Base-by-base conservation (phyloP, 2,888 invertebrate genomes). In the Spialia ferax region DNA sequence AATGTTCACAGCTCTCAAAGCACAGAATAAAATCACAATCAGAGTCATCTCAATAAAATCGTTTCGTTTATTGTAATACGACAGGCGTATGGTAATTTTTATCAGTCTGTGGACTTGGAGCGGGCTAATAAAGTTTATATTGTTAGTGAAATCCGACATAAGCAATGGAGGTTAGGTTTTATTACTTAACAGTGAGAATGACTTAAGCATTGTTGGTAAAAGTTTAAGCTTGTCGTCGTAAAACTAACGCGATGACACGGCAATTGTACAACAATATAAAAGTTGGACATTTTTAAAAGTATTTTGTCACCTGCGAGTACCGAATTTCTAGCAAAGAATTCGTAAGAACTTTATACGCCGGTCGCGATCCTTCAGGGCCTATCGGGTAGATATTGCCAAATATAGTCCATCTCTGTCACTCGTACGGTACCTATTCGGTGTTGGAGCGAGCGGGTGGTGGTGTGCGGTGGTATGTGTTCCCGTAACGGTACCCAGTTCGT, bases 401-500 rank as follows among this genome's bases (percentile, higher is more conserved):
- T 73, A 75, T 76, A 63, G 69, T 54, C 77, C 74, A 71, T 89
- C 91, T 79, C 84, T 68, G 65, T 91, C 81, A 66, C 70, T 68
- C 86, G 22, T 59, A 63, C 61, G 60, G 59, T n/a, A n/a, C 10
- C 2, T 66, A 70, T 66, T 68, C 64, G 69, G 68, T 68, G 74
- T 79, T 77, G 63, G 89, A 81, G 85, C 77, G 83, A 90, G 80
- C 73, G 84, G 73, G 73, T 70, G 72, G 55, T 57, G 35, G 61
- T 57, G 48, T 56, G 48, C 26, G 7, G 26, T 26, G 32, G 59
- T 72, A 71, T 63, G 85, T 76, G 87, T 78, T 74, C 75, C 60
- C 75, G 74, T 93, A 93, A 93, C 92, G 93, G 93, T 86, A 91
- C 78, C 74, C 71, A 83, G 82, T 78, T 93, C 93, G 93, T 93